These are phyloP conservation scores for Nannobrachium achirus DNA, from an alignment of 2,113 vertebrate genomes.

Conservation along the genomic window DNA sequence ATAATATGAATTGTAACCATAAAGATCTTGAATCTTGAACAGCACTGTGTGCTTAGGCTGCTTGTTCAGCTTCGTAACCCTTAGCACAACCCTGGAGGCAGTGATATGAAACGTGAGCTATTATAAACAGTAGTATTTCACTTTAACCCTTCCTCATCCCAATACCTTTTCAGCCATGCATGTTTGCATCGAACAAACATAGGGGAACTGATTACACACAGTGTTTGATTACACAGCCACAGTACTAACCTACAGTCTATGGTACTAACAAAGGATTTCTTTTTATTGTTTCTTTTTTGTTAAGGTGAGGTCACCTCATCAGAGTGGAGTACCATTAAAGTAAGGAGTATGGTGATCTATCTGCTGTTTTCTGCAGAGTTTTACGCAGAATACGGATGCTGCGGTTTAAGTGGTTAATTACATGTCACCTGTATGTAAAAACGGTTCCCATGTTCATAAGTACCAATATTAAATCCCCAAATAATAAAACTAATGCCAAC, in stretches of 20 bases:
- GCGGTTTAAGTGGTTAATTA: no score
- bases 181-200: conserved; percentile 17
- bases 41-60: not conserved
- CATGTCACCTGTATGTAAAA: no score
- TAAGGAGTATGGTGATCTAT: not conserved
- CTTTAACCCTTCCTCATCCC: not conserved
- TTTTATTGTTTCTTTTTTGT: conserved; percentile 17
- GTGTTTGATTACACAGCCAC: conserved; percentile 2
- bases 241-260: no score
- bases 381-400: no score
- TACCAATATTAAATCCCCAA: no score
- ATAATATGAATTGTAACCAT: no score
- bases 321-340: not conserved
- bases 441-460: no score
- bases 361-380: no score
- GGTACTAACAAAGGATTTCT: no score
- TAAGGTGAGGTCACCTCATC: not conserved
- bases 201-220: conserved; percentile 20
- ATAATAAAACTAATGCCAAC: no score
- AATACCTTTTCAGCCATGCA: conserved; percentile 34
- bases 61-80: conserved; percentile 26
- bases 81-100: conserved; percentile 10
- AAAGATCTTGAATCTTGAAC: not conserved
- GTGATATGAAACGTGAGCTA: conserved; percentile 38
- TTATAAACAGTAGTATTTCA: conserved; percentile 7